These are phyloP conservation scores for Callaeas wilsoni DNA, from an alignment of 2,113 vertebrate genomes.

Conservation along the genomic window DNA sequence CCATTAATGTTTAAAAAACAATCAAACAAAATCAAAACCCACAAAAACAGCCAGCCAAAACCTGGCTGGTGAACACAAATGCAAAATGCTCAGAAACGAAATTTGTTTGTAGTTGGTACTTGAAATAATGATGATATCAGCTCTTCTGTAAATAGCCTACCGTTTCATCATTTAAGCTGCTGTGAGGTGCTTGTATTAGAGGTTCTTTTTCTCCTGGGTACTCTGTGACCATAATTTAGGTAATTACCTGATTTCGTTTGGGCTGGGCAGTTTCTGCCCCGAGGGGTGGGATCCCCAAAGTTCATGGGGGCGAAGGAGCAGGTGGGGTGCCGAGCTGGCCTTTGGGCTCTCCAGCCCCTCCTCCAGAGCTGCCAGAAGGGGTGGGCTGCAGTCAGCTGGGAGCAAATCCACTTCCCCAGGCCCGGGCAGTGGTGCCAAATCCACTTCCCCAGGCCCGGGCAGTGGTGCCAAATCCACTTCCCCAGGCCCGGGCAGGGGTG, in stretches of 20 bases:
- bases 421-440: background rate
- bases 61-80: background rate
- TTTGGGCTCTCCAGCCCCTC: background rate
- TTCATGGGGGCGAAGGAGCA: background rate
- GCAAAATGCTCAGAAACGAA: background rate
- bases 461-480: background rate
- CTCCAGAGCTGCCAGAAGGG: background rate
- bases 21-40: too few relatives aligned
- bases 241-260: background rate
- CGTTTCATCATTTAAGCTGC: background rate
- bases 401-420: background rate
- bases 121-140: background rate
- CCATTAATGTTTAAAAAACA: background rate
- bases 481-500: background rate
- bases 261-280: background rate
- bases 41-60: background rate
- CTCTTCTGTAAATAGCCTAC: background rate
- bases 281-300: rapidly evolving
- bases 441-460: background rate
- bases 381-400: background rate
- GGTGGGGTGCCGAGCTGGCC: background rate
- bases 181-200: background rate
- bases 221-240: background rate
- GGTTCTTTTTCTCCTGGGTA: background rate
- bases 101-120: background rate